These are phyloP conservation scores for Galbula dea DNA, from an alignment of 2,113 vertebrate genomes.

Conservation along the genomic window DNA sequence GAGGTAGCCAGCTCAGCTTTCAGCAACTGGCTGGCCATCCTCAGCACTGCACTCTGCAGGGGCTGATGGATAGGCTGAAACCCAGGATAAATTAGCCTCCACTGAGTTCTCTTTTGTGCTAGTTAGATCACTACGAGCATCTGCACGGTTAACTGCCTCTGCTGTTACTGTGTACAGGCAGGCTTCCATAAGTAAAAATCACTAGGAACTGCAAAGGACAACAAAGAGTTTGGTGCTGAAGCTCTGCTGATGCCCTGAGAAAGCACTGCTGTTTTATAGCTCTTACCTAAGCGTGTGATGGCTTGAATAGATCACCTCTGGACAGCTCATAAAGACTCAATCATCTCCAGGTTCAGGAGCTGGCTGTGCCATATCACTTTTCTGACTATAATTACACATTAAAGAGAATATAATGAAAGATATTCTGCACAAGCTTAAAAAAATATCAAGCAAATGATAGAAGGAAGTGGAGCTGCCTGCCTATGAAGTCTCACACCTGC, in stretches of 20 bases:
- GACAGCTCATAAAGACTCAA: neutral
- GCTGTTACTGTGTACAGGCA: neutral
- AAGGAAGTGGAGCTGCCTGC: neutral
- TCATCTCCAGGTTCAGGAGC: neutral
- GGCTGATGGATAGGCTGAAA: neutral
- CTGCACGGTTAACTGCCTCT: neutral
- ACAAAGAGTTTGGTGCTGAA: neutral
- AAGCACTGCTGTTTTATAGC: neutral
- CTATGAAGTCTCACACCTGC: neutral
- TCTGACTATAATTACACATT: neutral
- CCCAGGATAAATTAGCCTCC: neutral
- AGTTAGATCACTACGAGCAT: neutral
- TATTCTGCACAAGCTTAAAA: neutral
- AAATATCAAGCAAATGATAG: neutral
- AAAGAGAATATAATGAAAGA: neutral
- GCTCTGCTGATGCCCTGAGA: neutral
- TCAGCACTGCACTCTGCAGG: neutral
- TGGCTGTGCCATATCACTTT: neutral
- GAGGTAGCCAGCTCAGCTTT: neutral
- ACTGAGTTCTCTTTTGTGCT: neutral
- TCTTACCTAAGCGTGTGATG: neutral
- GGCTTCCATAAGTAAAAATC: neutral
- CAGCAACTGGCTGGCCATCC: neutral
- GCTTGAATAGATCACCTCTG: neutral
- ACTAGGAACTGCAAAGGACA: neutral